These are phyloP conservation scores for Amphiprion ocellaris DNA, from an alignment of 2,113 vertebrate species.

Conservation along the genomic window DNA sequence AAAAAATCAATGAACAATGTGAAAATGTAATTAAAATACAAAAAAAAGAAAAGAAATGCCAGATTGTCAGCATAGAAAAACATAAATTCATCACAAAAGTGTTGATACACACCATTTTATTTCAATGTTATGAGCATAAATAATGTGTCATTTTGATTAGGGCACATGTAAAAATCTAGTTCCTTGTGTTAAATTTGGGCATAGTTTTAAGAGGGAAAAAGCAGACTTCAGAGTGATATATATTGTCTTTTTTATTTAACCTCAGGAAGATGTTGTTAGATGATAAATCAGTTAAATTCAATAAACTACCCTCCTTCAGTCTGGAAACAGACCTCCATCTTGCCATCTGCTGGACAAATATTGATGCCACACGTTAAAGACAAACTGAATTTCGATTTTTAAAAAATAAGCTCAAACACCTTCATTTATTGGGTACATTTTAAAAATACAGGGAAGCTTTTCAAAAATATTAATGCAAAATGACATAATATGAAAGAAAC, in stretches of 20 bases:
- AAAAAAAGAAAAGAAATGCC: background rate
- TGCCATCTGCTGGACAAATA: conserved; percentile 32
- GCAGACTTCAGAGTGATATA: background rate
- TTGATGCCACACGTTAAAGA: background rate
- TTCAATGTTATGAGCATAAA: no score
- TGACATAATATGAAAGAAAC: no score
- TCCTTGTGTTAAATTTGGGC: background rate
- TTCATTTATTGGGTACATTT: no score
- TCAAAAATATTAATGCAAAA: no score
- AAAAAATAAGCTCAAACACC: no score
- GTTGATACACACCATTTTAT: no score
- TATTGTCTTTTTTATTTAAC: background rate
- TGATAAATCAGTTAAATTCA: background rate
- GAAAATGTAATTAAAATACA: background rate
- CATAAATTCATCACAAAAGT: background rate
- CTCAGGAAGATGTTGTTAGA: background rate
- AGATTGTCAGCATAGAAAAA: no score
- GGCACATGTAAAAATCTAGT: no score
- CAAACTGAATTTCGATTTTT: no score
- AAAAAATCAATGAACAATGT: background rate
- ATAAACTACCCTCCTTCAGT: background rate
- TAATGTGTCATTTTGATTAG: no score
- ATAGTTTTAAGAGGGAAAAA: background rate
- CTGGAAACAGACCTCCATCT: background rate
- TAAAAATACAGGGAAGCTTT: no score